Evolutionary conservation across 2,113 vertebrate genomes (phyloP).

Genomic region (Rhinoderma darwinii): DNA sequence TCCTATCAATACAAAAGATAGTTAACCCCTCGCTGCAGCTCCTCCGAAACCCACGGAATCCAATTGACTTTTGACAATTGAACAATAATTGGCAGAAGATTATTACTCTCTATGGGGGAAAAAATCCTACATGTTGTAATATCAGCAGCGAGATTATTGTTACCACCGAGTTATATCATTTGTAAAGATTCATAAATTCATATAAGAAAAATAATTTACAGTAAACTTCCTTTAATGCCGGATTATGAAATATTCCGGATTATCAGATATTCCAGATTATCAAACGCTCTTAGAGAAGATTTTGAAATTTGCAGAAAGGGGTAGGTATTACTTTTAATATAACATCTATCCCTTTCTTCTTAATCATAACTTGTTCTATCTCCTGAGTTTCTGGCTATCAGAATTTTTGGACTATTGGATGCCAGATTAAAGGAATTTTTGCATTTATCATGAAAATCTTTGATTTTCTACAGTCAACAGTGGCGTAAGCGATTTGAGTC

Average conservation of each 20-base stretch:
- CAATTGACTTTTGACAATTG: not conserved
- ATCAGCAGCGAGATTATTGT: not conserved
- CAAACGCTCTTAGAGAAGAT: too few relatives aligned
- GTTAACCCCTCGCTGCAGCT: not conserved
- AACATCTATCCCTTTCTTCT: too few relatives aligned
- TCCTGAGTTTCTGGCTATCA: not conserved
- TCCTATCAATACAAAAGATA: not conserved
- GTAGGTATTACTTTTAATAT: too few relatives aligned
- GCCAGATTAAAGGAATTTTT: too few relatives aligned
- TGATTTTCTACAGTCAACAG: too few relatives aligned
- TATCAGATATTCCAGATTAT: not conserved
- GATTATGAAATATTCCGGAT: not conserved
- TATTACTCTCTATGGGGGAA: not conserved
- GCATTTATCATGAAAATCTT: too few relatives aligned
- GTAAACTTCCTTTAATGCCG: not conserved
- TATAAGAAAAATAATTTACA: not conserved
- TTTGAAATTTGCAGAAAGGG: too few relatives aligned
- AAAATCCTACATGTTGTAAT: not conserved
- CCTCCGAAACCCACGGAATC: not conserved
- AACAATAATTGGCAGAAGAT: not conserved
- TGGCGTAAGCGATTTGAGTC: too few relatives aligned
- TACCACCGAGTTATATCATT: not conserved
- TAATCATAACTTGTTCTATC: not conserved
- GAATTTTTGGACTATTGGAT: too few relatives aligned
- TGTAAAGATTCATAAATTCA: not conserved